Base-by-base conservation (phyloP, 2,113 vertebrate genomes). In the Rynchops niger region DNA sequence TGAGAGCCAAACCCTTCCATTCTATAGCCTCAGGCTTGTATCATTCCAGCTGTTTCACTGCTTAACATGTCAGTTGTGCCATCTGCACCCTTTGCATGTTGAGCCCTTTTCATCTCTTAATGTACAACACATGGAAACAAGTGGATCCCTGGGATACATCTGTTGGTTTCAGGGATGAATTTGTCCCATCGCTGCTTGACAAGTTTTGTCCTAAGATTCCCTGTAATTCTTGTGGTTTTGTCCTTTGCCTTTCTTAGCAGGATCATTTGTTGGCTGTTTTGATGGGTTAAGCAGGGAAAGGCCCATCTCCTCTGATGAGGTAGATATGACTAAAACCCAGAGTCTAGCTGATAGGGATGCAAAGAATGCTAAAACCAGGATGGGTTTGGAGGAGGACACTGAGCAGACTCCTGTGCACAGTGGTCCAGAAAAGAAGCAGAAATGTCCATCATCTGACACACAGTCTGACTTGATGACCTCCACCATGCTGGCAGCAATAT, bases 11-110 rank as follows among this genome's bases (percentile, higher is more conserved):
- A 22, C 8, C 36, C 36, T 29, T 65, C 36, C 55, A 36, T 82
- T 29, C 52, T 62, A 67, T 1, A 1, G 40, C 2, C 1, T 43
- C 13, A 7, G 69, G 50, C 59, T 73, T 0, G 1, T 45, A 6
- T n/a, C 2, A 1, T 10, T 73, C 55, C 38, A 42, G n/a, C 81
- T 58, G 47, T 56, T 16, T 40, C 70, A 7, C 70, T 66, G 86
- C 55, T 62, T 66, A 3, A 40, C 1, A 12, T 34, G 65, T 25
- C 61, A 3, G 20, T 27, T 15, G 71, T 63, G 83, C 26, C 40
- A 19, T 58, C 40, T 21, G 36, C 7, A 18, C 10, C 58, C 69
- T 38, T 29, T 40, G 61, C 25, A 4, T 2, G 0, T 20, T 26
- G 47, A 70, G 47, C 58, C 45, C 30, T 22, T 88, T 59, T 34